These are phyloP conservation scores for Sitophilus oryzae DNA, from an alignment of 1,140 invertebrate species.

Conservation along the genomic window DNA sequence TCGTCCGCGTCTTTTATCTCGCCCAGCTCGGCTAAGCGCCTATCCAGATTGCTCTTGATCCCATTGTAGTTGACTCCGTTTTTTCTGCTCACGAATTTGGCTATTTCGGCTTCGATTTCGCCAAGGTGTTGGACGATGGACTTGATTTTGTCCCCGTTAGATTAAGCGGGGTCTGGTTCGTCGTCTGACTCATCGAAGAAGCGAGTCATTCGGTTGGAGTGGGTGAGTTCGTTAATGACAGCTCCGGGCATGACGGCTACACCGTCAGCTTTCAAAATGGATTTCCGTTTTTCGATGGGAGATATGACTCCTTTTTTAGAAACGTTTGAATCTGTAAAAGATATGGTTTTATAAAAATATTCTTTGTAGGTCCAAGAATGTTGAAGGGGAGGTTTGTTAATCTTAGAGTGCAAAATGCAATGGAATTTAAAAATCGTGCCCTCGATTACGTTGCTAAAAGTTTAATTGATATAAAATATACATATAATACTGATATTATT, in stretches of 20 bases:
- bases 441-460: too few relatives aligned
- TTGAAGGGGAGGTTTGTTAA: too few relatives aligned
- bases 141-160: conserved; percentile 15
- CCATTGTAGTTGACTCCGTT: conserved; percentile 21
- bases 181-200: not conserved
- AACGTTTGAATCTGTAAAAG: too few relatives aligned
- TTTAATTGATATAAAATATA: too few relatives aligned
- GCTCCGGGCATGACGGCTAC: conserved; percentile 33
- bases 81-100: conserved; percentile 29
- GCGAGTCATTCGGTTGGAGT: conserved; percentile 12
- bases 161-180: conserved; percentile 3
- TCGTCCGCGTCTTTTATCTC: conserved; percentile 19
- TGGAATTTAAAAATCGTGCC: too few relatives aligned
- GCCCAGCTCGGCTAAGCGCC: conserved; percentile 8
- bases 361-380: too few relatives aligned
- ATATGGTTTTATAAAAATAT: too few relatives aligned
- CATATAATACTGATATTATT: too few relatives aligned
- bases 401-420: too few relatives aligned
- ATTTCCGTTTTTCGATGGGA: conserved; percentile 28
- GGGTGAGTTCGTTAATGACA: conserved; percentile 24
- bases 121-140: conserved; percentile 26
- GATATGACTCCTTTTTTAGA: too few relatives aligned
- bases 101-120: conserved; percentile 28
- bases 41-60: conserved; percentile 15
- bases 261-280: conserved; percentile 31